Percentiles rank a stretch among this genome's conserved stretches.
phyloP scores from a whole-genome alignment of 2,888 invertebrate species.

The Liodrosophila aerea region DNA sequence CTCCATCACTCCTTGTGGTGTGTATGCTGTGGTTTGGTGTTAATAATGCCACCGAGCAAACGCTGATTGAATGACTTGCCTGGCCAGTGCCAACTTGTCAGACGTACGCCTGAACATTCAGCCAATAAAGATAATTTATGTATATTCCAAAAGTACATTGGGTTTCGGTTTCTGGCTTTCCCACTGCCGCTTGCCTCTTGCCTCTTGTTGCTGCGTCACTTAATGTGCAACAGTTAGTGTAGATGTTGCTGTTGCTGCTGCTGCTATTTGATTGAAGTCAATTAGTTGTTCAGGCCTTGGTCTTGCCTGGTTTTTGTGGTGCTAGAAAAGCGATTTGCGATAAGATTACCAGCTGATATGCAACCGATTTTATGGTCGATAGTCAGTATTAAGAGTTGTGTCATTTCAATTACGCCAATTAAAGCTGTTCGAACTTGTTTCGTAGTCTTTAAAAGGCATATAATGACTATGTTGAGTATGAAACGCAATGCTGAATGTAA shows the following conservation, averaged over 20 bases:
- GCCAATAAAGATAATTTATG: constrained; percentile 76
- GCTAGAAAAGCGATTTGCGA: constrained; percentile 45
- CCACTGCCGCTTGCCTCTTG: constrained; percentile 8
- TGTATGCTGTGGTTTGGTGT: constrained; percentile 26
- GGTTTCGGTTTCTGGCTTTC: constrained; percentile 13
- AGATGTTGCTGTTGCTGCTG: constrained; percentile 7
- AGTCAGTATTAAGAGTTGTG: constrained; percentile 33
- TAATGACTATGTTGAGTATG: constrained; percentile 24
- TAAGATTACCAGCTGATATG: constrained; percentile 58
- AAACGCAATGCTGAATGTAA: too few species aligned
- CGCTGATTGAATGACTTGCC: constrained; percentile 57
- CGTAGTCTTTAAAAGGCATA: constrained; percentile 19
- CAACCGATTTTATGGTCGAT: constrained; percentile 53
- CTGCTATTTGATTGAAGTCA: constrained; percentile 7
- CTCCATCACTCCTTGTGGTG: not conserved
- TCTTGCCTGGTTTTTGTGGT: constrained; percentile 22
- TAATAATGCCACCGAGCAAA: constrained; percentile 43
- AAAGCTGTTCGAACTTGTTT: constrained; percentile 28
- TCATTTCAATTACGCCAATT: constrained; percentile 56
- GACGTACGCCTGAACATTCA: constrained; percentile 31
- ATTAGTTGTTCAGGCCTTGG: constrained; percentile 15
- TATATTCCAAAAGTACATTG: constrained; percentile 54
- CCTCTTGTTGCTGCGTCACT: constrained; percentile 46
- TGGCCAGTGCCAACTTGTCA: constrained; percentile 31
- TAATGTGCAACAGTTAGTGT: constrained; percentile 37